Evolutionary conservation across 2,888 invertebrate species (phyloP), one percentile per base, ranked within the genome.

Genomic region (Pristionchus fissidentatus): DNA sequence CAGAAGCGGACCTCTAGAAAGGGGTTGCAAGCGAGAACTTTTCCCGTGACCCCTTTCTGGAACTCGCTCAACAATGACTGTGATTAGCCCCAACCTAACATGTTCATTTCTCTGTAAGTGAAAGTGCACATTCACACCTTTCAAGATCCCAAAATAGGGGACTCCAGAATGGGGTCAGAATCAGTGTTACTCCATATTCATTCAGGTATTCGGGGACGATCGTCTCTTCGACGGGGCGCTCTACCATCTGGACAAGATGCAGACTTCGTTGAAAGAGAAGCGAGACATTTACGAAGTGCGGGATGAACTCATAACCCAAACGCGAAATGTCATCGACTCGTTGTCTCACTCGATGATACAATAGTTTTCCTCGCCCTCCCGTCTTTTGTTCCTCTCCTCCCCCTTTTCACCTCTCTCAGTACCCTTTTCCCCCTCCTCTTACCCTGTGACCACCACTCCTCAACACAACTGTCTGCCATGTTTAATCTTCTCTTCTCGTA

Each of bases 281-380:
- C 84, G 86, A 19, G 82, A 85, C 57, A 86, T 88, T 32, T 87
- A 87, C 83, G 75, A 87, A 85, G 87, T 88, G 55, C 83, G 88
- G 29, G 88, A 88, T 78, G 87, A 87, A 84, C 87, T 88, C 35
- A 43, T 73, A n/a, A 43, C 41, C 35, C 73, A 73, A 41, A 43
- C 73, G n/a, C 38, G 73, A 43, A n/a, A 43, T 73, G 41, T 41
- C 38, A 38, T 73, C 41, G 43, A 13, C 29, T 43, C 41, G 26
- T 43, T 73, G 4, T 73, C 73, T 26, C 41, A 43, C 35, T 43
- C 41, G n/a, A 4, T 73, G 22, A 41, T 26, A 73, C 43, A 73
- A 41, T 73, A 73, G 52, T 10, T 26, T 38, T 32, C 52, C 26
- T n/a, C 32, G n/a, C 41, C 77, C 49, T 43, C 19, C 22, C 77